Conservation (phyloP, 2,113 vertebrate genomes). For the Thermophis baileyi region DNA sequence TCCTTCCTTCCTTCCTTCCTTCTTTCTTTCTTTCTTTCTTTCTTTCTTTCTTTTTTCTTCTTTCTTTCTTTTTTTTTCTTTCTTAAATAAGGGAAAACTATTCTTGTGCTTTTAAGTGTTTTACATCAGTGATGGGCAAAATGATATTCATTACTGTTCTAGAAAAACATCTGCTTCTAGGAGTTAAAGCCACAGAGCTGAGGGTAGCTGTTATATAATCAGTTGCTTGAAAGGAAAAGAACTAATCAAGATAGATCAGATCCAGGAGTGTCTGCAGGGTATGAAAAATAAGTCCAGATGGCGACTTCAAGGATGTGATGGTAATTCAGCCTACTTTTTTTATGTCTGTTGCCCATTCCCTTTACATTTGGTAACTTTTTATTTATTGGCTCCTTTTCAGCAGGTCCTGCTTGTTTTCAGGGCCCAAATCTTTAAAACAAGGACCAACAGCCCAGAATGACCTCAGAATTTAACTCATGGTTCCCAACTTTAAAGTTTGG, state of each 20-base stretch:
- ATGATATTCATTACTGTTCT: slow-evolving; percentile 34
- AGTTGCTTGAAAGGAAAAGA: not conserved
- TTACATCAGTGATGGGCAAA: slow-evolving; percentile 39
- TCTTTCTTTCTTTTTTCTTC: too few species aligned
- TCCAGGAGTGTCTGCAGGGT: not conserved
- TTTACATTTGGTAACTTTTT: not conserved
- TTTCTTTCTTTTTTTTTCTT: slow-evolving; percentile 51
- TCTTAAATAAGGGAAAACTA: slow-evolving; percentile 59
- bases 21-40: too few species aligned
- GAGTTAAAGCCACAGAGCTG: not conserved
- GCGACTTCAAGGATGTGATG: not conserved
- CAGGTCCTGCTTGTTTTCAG: not conserved
- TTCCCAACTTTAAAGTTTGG: not conserved
- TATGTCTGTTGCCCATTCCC: not conserved
- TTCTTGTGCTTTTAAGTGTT: slow-evolving; percentile 43
- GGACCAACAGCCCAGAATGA: not conserved
- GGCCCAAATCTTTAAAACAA: not conserved
- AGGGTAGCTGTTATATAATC: not conserved
- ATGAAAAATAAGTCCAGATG: not conserved
- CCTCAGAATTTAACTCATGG: not conserved
- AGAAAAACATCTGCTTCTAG: not conserved
- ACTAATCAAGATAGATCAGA: not conserved
- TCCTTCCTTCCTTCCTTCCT: too few species aligned
- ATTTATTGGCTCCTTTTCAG: not conserved
- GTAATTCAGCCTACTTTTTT: not conserved